A percentile compares a stretch with the other conserved stretches of the same genome.
Conservation (phyloP, 2,113 vertebrate species). For the Salvelinus namaycush region DNA sequence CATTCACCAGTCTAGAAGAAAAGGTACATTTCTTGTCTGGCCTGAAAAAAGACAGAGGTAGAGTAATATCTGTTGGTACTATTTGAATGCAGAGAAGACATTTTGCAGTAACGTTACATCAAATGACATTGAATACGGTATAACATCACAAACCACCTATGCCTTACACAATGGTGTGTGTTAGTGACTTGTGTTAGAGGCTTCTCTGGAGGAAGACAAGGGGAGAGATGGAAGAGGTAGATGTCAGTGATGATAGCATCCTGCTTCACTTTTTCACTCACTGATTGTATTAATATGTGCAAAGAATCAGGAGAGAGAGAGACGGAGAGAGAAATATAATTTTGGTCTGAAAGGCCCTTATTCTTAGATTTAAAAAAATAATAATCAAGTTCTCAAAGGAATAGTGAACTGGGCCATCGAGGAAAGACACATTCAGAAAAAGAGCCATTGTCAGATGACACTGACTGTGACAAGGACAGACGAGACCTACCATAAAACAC, state of each 20-base stretch:
- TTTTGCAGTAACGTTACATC: no score
- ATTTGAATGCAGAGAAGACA: no score
- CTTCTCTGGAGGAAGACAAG: constrained; percentile 69
- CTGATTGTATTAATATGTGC: neutral
- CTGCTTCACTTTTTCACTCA: neutral
- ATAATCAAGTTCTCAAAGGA: neutral
- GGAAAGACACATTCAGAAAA: no score
- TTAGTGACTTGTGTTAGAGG: constrained; percentile 42
- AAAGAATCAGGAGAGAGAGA: neutral
- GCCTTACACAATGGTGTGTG: no score
- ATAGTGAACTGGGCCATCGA: neutral
- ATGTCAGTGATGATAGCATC: neutral
- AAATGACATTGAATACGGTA: no score
- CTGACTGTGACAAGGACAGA: no score
- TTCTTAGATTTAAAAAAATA: neutral
- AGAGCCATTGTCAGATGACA: no score
- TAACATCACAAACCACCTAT: no score
- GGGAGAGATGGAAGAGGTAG: neutral
- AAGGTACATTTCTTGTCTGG: no score
- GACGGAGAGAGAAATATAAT: neutral
- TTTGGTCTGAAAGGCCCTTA: neutral
- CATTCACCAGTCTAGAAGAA: no score
- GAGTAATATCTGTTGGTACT: no score
- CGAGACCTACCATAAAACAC: constrained; percentile 75
- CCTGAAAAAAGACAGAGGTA: no score